Conservation (phyloP, 1,140 invertebrate species). For the Bombus pascuorum region DNA sequence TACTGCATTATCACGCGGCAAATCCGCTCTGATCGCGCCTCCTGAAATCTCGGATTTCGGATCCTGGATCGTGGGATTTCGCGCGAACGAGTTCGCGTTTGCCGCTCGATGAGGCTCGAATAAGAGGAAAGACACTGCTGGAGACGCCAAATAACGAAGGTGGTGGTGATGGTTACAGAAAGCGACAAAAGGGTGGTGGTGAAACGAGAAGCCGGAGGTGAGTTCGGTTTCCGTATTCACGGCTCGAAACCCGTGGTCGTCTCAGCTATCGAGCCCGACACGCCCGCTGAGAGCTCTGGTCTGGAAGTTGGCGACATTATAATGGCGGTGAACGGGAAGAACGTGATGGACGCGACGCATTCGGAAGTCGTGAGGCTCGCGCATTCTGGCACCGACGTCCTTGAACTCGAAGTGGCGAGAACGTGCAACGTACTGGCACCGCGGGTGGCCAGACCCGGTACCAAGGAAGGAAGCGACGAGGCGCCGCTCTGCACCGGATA, state of each 20-base stretch:
- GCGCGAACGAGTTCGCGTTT: not conserved
- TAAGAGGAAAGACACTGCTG: accelerated
- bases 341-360: slow-evolving; percentile 95
- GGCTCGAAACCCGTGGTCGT: slow-evolving; percentile 97
- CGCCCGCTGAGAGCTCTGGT: slow-evolving; percentile 94
- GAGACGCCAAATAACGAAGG: not conserved
- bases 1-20: not conserved
- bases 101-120: not conserved
- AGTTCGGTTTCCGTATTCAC: slow-evolving; percentile 97
- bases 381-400: slow-evolving; percentile 91
- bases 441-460: slow-evolving; percentile 71
- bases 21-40: not conserved
- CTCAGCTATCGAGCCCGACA: slow-evolving; percentile 95
- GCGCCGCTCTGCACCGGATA: slow-evolving; percentile 89
- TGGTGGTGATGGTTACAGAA: slow-evolving; percentile 84
- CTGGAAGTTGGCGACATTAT: slow-evolving; percentile 97
- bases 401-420: slow-evolving; percentile 93
- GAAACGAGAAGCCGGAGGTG: slow-evolving; percentile 89
- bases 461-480: slow-evolving; percentile 83
- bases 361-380: slow-evolving; percentile 97
- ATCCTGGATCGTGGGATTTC: too few relatives aligned
- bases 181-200: slow-evolving; percentile 94
- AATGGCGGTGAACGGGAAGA: slow-evolving; percentile 93
- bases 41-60: not conserved
- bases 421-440: slow-evolving; percentile 91